Evolutionary conservation across 2,113 vertebrate species (phyloP).

Genomic region (Odocoileus hemionus): DNA sequence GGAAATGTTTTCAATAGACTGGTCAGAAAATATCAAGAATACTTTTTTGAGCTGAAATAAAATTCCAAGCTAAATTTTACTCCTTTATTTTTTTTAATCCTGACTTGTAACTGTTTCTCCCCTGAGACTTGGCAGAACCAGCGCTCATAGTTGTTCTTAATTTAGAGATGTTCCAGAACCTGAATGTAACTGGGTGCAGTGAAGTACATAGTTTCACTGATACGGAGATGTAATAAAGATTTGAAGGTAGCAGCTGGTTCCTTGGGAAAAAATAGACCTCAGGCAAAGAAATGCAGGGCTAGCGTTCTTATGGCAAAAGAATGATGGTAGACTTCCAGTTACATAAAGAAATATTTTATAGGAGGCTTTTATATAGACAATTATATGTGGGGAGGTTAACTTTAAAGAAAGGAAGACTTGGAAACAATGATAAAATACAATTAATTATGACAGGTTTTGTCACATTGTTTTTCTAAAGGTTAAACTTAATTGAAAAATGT

Average conservation of each 20-base stretch:
- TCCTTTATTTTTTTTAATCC: not conserved
- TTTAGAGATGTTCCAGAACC: constrained; percentile 8
- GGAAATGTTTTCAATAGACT: not conserved
- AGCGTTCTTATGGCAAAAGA: not conserved
- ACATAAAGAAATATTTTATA: not conserved
- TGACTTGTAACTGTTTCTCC: not conserved
- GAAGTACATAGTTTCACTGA: not conserved
- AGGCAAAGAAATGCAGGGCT: not conserved
- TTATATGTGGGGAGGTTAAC: not conserved
- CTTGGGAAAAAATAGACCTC: not conserved
- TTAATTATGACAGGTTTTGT: constrained; percentile 12
- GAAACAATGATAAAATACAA: not conserved
- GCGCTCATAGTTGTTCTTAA: not conserved
- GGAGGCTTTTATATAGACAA: not conserved
- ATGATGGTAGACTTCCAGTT: not conserved
- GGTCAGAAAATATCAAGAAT: constrained; percentile 1
- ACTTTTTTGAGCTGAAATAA: not conserved
- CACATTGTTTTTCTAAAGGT: constrained; percentile 6
- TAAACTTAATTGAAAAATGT: constrained; percentile 5
- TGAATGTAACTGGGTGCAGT: not conserved
- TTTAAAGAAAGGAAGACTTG: constrained; percentile 4
- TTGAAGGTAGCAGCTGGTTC: not conserved
- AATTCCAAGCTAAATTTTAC: not conserved
- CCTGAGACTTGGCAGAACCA: not conserved
- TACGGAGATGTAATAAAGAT: constrained; percentile 13